phyloP scores from a whole-genome alignment of 2,113 vertebrate genomes.

The Phoenicopterus ruber region DNA sequence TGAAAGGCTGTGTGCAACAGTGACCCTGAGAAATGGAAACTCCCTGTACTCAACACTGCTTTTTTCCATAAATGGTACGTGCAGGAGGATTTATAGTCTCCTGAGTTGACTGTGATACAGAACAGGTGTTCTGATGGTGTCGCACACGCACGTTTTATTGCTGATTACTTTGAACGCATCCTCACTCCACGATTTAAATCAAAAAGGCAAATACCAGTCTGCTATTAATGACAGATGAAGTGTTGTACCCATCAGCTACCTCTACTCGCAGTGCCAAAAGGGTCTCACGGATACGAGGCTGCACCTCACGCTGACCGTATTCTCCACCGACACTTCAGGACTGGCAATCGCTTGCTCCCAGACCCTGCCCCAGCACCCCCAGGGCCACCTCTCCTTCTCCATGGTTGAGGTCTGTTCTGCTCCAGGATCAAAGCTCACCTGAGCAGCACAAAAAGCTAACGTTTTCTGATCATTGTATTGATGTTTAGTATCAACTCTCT shows the following conservation, averaged over 20 bases:
- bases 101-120: neutral
- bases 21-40: neutral
- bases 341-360: neutral
- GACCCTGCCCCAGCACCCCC: neutral
- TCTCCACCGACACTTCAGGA: neutral
- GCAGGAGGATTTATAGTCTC: neutral
- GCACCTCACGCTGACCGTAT: neutral
- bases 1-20: neutral
- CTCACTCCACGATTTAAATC: neutral
- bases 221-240: neutral
- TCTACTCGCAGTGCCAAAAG: neutral
- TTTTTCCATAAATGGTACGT: neutral
- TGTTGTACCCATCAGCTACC: no score
- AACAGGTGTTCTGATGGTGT: neutral
- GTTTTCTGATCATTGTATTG: neutral
- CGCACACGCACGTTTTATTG: neutral
- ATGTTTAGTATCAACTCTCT: neutral
- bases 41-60: neutral
- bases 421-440: neutral
- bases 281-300: neutral
- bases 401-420: neutral
- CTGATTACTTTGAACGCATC: neutral
- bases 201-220: neutral
- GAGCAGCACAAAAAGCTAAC: neutral
- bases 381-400: neutral